A percentile compares a stretch with the other conserved stretches of the same genome.
These are phyloP conservation scores for Tubulanus polymorphus DNA, from an alignment of 2,888 invertebrate species.

Conservation along the genomic window DNA sequence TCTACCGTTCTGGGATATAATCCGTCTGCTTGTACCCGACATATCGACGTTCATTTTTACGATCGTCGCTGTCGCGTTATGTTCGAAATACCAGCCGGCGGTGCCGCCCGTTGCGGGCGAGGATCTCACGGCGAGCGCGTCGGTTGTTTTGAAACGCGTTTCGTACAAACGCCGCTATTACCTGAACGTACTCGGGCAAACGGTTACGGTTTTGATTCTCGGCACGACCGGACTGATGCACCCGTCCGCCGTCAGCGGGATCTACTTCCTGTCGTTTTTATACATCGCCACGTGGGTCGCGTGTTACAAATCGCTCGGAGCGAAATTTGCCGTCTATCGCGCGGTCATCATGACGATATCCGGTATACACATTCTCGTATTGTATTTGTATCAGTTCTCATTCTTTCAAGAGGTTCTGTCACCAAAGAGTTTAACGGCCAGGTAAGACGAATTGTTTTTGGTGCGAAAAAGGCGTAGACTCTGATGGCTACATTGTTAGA, in stretches of 20 bases:
- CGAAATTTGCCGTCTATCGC: conserved; percentile 64
- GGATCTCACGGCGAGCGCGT: conserved; percentile 1
- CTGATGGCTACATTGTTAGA: too few species aligned
- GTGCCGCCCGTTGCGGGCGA: conserved; percentile 5
- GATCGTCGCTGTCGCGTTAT: conserved; percentile 33
- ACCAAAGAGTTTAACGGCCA: conserved; percentile 68
- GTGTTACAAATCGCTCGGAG: conserved; percentile 70
- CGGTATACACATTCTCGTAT: conserved; percentile 67
- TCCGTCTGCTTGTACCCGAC: background rate
- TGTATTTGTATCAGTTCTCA: conserved; percentile 80
- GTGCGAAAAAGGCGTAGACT: too few species aligned
- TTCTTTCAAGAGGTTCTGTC: conserved; percentile 71
- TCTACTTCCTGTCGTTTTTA: conserved; percentile 84
- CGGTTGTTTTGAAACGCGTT: conserved; percentile 1
- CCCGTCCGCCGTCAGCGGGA: conserved; percentile 76
- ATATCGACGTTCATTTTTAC: conserved; percentile 24
- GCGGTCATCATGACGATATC: conserved; percentile 61
- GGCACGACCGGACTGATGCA: conserved; percentile 64
- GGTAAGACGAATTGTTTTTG: too few species aligned
- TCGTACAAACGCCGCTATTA: conserved; percentile 17
- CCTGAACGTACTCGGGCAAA: conserved; percentile 33
- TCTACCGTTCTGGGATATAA: background rate
- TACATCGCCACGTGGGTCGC: conserved; percentile 69
- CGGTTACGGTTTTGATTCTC: conserved; percentile 33
- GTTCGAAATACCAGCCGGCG: conserved; percentile 23